Base-by-base conservation (phyloP, 2,797 vertebrate species). In the Morus bassanus region DNA sequence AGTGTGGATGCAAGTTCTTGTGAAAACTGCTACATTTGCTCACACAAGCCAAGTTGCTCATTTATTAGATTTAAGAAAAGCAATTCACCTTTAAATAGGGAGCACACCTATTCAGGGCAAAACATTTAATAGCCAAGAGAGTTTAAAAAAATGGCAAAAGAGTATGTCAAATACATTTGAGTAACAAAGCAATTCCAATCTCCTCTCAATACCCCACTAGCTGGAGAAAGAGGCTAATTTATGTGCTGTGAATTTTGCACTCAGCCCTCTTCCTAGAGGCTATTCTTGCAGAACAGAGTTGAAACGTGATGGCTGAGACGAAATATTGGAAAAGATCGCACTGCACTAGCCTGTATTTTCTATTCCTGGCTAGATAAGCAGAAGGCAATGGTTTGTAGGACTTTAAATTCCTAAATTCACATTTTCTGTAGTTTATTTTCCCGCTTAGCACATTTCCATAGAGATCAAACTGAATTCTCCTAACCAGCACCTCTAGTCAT, bases 241-340 rank as follows among this genome's bases (percentile, higher is more conserved):
- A 96, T 95, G 96, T 97, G 85, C 95, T 92, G 93, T 91, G 95
- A 96, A 92, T 96, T 95, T 92, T 96, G 85, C 87, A 92, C 91
- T 97, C 93, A 91, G 87, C 68, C 64, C 68, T 88, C 89, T 95
- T 96, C 95, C 90, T 95, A 96, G 95, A 95, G 95, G 96, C 96
- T 96, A 92, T 96, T 96, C 92, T 74, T 93, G 96, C 81, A 93
- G 88, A 75, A 78, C 50, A 78, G 95, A 86, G 75, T 92, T 0
- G 7, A 95, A 95, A 93, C 5, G 45, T 76, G 92, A 95, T 65
- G 65, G 76, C 76, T 94, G 73, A 91, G 92, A 93, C 56, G 81
- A 94, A 93, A 93, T 79, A 63, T 77, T 94, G 84, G 75, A 88
- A 92, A 87, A 85, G 68, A 85, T 82, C 85, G 61, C 37, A 35